Base-by-base conservation (phyloP, 2,113 vertebrate species). In the Smithornis capensis region DNA sequence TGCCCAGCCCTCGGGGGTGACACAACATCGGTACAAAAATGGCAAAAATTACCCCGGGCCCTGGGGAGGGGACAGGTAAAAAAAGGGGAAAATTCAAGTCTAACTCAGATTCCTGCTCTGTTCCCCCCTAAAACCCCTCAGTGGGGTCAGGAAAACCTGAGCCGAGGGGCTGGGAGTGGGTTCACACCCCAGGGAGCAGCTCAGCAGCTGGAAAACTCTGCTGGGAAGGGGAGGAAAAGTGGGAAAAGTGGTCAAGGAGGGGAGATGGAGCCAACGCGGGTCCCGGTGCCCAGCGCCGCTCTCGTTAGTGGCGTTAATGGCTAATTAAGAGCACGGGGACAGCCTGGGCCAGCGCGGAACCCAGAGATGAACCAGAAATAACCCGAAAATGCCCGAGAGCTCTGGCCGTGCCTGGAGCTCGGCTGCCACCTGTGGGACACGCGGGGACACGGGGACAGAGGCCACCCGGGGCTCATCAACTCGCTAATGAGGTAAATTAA, bases 151-250 rank as follows among this genome's bases (percentile, higher is more conserved):
- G 28, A 28, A 11, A 45, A 25, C 24, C 12, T 22, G 12, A 0
- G 25, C 37, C 14, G 35, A 60, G 37, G 57, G 57, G 35, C n/a
- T 37, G 57, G 35, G 35, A 24, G n/a, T 4, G 57, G 2, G 19
- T 77, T 56, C 6, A 4, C 8, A 25, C 11, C 0, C 5, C 7
- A 8, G 0, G 37, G 59, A 29, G 0, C 45, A 12, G 44, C 44
- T 60, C 10, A 3, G 60, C 53, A 45, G 59, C 31, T 6, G 69
- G 18, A 13, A 11, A 40, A 38, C 5, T 12, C 28, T 0, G 6
- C 49, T 12, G 40, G 9, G 8, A 3, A 23, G 23, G 0, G 17
- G 55, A 0, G 28, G 45, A 2, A 31, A 23, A 52, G 12, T 2
- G 4, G 57, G 35, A 14, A 42, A 44, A 14, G 42, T 44, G 42